Evolutionary conservation across 2,113 vertebrate genomes (phyloP), one percentile per base, ranked within the genome.

Genomic region (Ptilonorhynchus violaceus): DNA sequence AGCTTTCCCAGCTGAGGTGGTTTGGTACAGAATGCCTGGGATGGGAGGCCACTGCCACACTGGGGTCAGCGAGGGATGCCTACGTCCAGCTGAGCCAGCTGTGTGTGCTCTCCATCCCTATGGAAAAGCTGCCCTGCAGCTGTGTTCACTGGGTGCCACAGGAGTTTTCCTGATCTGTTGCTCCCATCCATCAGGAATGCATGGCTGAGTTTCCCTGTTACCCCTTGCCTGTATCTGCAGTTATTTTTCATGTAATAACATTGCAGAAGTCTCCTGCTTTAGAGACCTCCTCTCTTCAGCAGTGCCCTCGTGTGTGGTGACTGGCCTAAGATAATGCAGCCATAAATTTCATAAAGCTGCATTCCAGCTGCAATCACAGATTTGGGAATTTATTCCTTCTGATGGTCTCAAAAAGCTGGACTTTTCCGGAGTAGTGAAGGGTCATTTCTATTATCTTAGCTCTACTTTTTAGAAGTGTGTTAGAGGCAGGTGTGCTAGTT

Each of bases 71-170:
- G 0, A 23, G 30, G 68, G n/a, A 6, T 24, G 6, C 4, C 4
- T 28, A 13, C 23, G 75, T 58, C 39, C 30, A 39, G 39, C 49
- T n/a, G 79, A 37, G 39, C 37, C 67, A 72, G 75, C 49, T 75
- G 52, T 37, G 42, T 1, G 7, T 6, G 22, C 49, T 53, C 59
- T 23, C 41, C 62, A 11, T 14, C 25, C 4, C 0, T 16, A 2
- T 0, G 37, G 33, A 21, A 30, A 41, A 33, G 42, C 69, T 70
- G 74, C 35, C 15, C 10, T 15, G 50, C 55, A 62, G 77, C 15
- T 7, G 14, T 10, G 23, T 18, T 23, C 47, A 2, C 19, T 21
- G 70, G 7, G 3, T 22, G 20, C 37, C 60, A 37, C 18, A 18
- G 63, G 28, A 60, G 24, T 31, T 39, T 30, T n/a, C 46, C 58